Base-by-base conservation (phyloP, 2,113 vertebrate genomes). In the Boleophthalmus pectinirostris region DNA sequence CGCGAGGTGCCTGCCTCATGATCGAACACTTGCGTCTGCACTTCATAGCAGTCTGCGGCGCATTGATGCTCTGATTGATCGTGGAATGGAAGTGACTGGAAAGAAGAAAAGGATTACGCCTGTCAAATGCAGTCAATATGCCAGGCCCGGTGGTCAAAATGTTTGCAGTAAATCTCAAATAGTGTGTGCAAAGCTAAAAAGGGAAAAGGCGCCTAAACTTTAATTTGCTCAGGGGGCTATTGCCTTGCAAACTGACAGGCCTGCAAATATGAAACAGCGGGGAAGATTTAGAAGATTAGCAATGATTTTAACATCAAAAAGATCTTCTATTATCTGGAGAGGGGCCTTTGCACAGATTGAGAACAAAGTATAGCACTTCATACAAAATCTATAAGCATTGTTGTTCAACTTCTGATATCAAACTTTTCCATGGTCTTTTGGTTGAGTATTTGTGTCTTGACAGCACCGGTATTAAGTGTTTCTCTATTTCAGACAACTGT, bases 61-160 rank as follows among this genome's bases (percentile, higher is more conserved):
- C 92, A 94, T 93, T 96, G 95, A 95, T 95, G 94, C 90, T 83
- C 90, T 93, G 95, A 97, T 95, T 96, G 96, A 97, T 96, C 92
- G 89, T 89, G 90, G 94, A 94, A 94, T 94, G 94, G 91, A 93
- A 93, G 94, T 93, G 94, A 95, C 94, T 94, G 94, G 86, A 88
- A 88, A 95, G 93, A 94, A 94, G 92, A 95, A 94, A 94, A 95
- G 90, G 90, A 96, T 94, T 95, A 95, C 84, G 91, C 92, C 94
- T 95, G 94, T 95, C 91, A 95, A 95, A 95, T 43, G 76, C 87
- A 93, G 94, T 94, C 94, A 93, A 90, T 84, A 93, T 86, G 73
- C 75, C 84, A 82, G 80, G 90, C 90, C 56, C 84, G 92, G 89
- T 86, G 93, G 91, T 94, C 94, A 93, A 96, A 64, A 93, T 93